phyloP scores from a whole-genome alignment of 2,888 invertebrate species.

The Opisthograptis luteolata region DNA sequence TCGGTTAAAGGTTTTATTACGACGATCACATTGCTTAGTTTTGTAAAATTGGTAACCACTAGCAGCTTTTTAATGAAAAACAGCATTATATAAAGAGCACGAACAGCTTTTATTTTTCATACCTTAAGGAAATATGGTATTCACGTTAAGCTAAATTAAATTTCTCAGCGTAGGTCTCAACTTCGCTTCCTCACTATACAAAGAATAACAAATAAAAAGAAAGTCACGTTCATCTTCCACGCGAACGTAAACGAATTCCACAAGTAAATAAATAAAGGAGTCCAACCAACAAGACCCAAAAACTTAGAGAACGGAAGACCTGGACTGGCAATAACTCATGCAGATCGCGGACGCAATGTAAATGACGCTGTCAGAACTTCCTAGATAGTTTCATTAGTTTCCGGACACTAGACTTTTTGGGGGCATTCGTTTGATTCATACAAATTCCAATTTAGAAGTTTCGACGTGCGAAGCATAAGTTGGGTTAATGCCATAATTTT shows the following conservation, averaged over 20 bases:
- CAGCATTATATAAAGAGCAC: too few species aligned
- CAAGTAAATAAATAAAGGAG: constrained; percentile 48
- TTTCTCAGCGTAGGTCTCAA: neutral
- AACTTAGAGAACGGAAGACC: constrained; percentile 51
- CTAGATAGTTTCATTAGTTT: constrained; percentile 47
- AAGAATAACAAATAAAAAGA: constrained; percentile 12
- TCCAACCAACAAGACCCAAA: constrained; percentile 33
- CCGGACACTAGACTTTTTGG: constrained; percentile 41
- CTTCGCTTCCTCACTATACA: constrained; percentile 8
- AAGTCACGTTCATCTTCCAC: constrained; percentile 14
- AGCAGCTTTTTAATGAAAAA: too few species aligned
- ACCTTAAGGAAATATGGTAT: neutral
- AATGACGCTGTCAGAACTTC: constrained; percentile 48
- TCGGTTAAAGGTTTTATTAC: too few species aligned
- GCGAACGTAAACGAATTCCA: constrained; percentile 25
- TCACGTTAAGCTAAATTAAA: constrained; percentile 4
- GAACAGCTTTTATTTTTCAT: neutral
- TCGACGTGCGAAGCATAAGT: constrained; percentile 28
- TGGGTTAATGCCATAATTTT: constrained; percentile 20
- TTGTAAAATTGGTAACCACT: too few species aligned
- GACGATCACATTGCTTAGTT: too few species aligned
- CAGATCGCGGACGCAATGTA: constrained; percentile 56
- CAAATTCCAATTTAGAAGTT: constrained; percentile 28
- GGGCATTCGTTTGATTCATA: constrained; percentile 27
- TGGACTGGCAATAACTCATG: constrained; percentile 61